Conservation (phyloP, 2,888 invertebrate species). For the Ormyrus thymus region DNA sequence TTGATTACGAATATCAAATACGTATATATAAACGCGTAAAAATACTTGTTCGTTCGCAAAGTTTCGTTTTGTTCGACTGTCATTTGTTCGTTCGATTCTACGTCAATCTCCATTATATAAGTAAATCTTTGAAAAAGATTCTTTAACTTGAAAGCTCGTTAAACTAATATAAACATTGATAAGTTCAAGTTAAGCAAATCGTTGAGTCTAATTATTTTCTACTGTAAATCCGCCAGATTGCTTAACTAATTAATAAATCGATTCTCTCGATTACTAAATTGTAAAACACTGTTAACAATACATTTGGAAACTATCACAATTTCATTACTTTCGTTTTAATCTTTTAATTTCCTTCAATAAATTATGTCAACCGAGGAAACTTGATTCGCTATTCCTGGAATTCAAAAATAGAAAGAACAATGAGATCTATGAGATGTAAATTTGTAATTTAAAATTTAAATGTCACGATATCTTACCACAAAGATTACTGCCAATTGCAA, state of each 20-base stretch:
- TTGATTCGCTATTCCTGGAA: conserved; percentile 80
- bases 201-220: conserved; percentile 1
- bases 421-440: not conserved
- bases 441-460: conserved; percentile 47
- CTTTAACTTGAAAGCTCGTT: not conserved
- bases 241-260: not conserved
- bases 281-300: conserved; percentile 28
- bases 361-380: conserved; percentile 79
- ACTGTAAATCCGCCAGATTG: conserved; percentile 10
- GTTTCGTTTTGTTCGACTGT: too few relatives aligned
- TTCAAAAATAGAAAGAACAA: conserved; percentile 23
- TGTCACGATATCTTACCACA: conserved; percentile 79
- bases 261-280: not conserved
- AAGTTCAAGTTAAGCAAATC: conserved; percentile 5
- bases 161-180: conserved; percentile 6
- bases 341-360: conserved; percentile 23
- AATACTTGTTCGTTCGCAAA: not conserved
- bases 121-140: not conserved
- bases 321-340: conserved; percentile 8
- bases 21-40: conserved; percentile 13
- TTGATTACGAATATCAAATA: conserved; percentile 13
- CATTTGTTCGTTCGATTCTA: too few relatives aligned
- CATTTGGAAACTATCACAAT: conserved; percentile 38
- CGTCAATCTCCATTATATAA: not conserved
- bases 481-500: conserved; percentile 85